These are phyloP conservation scores for Anthopleura xanthogrammica DNA, from an alignment of 92 coral and sea anemone genomes.

Conservation along the genomic window DNA sequence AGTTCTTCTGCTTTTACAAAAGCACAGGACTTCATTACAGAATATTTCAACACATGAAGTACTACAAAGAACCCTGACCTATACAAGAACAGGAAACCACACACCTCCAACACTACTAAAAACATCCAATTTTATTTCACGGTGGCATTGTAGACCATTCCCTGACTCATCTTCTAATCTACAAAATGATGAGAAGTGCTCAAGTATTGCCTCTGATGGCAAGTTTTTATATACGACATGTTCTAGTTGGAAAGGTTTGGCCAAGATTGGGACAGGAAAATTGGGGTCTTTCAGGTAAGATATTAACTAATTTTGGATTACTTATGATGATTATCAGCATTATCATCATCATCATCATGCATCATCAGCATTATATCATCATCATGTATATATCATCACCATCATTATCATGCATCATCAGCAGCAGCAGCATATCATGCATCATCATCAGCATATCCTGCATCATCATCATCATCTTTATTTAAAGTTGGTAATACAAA, in stretches of 20 bases:
- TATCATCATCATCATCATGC: neutral
- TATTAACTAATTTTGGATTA: neutral
- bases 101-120: constrained; percentile 56
- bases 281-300: constrained; percentile 75
- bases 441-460: too few relatives aligned
- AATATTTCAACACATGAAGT: constrained; percentile 53
- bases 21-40: constrained; percentile 44
- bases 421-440: too few relatives aligned
- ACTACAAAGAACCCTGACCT: constrained; percentile 56
- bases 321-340: neutral
- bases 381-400: too few relatives aligned
- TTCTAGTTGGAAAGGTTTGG: constrained; percentile 63
- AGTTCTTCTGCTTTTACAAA: constrained; percentile 65
- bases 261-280: constrained; percentile 90
- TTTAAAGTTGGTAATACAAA: too few relatives aligned
- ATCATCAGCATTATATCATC: neutral
- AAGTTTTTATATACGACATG: constrained; percentile 68
- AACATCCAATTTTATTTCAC: constrained; percentile 64
- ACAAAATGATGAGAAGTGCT: constrained; percentile 45
- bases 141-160: constrained; percentile 56
- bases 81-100: constrained; percentile 60
- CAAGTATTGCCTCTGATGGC: constrained; percentile 79
- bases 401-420: too few relatives aligned
- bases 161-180: constrained; percentile 19
- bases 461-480: too few relatives aligned